A percentile compares a stretch with the other conserved stretches of the same genome.
phyloP scores from a whole-genome alignment of 2,797 vertebrate genomes.

The Thalassophryne amazonica region DNA sequence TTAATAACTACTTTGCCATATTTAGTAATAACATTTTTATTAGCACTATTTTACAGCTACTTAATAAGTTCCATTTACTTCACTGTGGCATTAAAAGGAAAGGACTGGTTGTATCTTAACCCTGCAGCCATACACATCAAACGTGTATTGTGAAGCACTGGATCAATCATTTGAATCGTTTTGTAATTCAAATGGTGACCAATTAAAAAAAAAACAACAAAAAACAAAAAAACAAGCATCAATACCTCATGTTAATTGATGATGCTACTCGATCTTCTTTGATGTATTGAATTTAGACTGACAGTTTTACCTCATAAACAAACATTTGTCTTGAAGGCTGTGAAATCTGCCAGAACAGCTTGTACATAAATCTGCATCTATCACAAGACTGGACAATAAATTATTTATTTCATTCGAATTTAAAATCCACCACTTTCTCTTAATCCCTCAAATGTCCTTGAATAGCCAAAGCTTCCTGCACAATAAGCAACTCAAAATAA shows the following conservation, averaged over 20 bases:
- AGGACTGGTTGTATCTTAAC: neutral
- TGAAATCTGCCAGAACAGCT: no score
- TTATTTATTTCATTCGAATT: no score
- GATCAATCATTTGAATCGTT: neutral
- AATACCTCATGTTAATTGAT: neutral
- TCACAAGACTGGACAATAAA: no score
- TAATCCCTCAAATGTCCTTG: neutral
- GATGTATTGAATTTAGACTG: neutral
- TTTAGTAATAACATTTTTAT: neutral
- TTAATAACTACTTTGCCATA: no score
- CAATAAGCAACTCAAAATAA: constrained; percentile 12
- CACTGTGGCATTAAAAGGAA: neutral
- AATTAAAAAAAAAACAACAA: neutral
- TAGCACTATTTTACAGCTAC: neutral
- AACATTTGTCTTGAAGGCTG: no score
- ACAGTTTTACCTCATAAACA: no score
- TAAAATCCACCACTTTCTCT: neutral
- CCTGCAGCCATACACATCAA: neutral
- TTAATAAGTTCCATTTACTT: no score
- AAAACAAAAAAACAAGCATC: neutral
- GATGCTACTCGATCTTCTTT: neutral
- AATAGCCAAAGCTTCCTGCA: neutral
- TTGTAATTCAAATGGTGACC: neutral
- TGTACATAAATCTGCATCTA: no score
- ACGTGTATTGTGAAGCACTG: neutral